Percentiles rank a stretch among this genome's conserved stretches.
phyloP scores from a whole-genome alignment of 2,113 vertebrate genomes.

The Protomyctophum bolini region DNA sequence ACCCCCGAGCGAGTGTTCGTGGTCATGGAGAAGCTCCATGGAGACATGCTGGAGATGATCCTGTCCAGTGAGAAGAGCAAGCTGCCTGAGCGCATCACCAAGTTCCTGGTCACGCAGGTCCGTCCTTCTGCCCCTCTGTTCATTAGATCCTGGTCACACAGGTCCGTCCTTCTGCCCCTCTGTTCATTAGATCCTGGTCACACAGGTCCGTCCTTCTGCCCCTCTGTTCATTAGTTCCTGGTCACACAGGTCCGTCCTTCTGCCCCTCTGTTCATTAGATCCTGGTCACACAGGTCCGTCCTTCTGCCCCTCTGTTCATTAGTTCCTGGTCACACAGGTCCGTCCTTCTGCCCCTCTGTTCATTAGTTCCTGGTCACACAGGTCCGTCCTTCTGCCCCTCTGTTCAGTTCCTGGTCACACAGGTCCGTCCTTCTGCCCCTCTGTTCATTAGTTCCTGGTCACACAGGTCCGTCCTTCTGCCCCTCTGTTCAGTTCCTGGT shows the following conservation, averaged over 20 bases:
- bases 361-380: conserved; percentile 94
- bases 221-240: conserved; percentile 82
- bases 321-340: conserved; percentile 98
- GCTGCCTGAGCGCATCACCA: conserved; percentile 96
- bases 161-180: conserved; percentile 70
- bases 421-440: conserved; percentile 77
- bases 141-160: conserved; percentile 93
- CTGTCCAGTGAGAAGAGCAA: conserved; percentile 97
- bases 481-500: conserved; percentile 86
- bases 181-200: conserved; percentile 87
- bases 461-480: conserved; percentile 84
- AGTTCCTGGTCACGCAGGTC: conserved; percentile 98
- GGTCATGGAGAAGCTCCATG: conserved; percentile 98
- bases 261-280: conserved; percentile 52
- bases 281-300: conserved; percentile 92
- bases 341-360: not conserved
- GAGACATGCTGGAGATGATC: conserved; percentile 99
- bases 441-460: conserved; percentile 86
- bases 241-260: conserved; percentile 89
- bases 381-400: conserved; percentile 70
- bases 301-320: not conserved
- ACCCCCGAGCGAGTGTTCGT: conserved; percentile 97
- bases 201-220: conserved; percentile 82
- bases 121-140: not conserved
- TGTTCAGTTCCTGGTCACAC: conserved; percentile 92